Percentiles rank a stretch among this genome's conserved stretches.
Evolutionary conservation across 1,140 invertebrate species (phyloP).

Genomic region (Oscheius sp.): DNA sequence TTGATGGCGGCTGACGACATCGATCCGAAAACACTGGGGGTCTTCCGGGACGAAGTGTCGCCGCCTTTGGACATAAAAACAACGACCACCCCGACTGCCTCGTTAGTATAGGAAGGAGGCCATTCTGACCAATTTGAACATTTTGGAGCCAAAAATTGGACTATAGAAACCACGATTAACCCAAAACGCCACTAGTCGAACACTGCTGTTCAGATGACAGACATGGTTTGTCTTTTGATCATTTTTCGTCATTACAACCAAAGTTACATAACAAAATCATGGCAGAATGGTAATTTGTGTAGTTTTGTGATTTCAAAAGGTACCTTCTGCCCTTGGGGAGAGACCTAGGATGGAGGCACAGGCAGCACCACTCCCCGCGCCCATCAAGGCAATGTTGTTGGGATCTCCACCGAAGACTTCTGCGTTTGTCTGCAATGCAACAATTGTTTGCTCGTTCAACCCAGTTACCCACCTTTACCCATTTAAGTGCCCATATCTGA

Average conservation of each 20-base stretch:
- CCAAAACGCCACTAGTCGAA: too few relatives aligned
- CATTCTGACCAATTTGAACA: too few relatives aligned
- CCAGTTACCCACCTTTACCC: conserved; percentile 73
- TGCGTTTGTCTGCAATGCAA: conserved; percentile 71
- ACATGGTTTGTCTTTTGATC: too few relatives aligned
- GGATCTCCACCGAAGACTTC: conserved; percentile 86
- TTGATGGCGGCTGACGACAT: neutral
- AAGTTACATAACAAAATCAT: neutral
- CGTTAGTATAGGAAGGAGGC: too few relatives aligned
- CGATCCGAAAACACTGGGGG: conserved; percentile 1
- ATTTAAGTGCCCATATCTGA: conserved; percentile 86
- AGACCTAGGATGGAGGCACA: conserved; percentile 90
- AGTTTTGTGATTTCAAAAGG: conserved; percentile 45
- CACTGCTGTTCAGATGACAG: too few relatives aligned
- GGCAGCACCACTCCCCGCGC: conserved; percentile 89
- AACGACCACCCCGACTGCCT: too few relatives aligned
- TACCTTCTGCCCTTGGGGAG: conserved; percentile 85
- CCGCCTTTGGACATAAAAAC: neutral
- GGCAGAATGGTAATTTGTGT: neutral
- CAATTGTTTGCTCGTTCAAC: neutral
- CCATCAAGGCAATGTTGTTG: conserved; percentile 85
- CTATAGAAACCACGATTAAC: too few relatives aligned
- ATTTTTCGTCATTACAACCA: too few relatives aligned
- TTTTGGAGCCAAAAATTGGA: too few relatives aligned
- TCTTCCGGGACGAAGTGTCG: neutral